These are phyloP conservation scores for Saccopteryx bilineata DNA, from an alignment of 2,113 vertebrate species.

Conservation along the genomic window DNA sequence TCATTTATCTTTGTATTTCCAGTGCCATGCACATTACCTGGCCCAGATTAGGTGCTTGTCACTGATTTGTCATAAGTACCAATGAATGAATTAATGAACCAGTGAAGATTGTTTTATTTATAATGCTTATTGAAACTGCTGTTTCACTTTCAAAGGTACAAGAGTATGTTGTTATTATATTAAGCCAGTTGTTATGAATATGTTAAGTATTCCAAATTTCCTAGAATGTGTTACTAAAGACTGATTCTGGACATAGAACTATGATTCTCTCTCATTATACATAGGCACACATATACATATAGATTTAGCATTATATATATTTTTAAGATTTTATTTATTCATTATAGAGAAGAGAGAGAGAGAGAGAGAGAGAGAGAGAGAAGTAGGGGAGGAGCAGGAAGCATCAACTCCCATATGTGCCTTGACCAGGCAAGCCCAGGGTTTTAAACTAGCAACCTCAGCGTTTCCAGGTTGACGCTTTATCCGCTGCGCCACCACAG, in stretches of 20 bases:
- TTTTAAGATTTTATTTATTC: no score
- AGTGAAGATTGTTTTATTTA: conserved; percentile 64
- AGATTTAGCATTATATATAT: background rate
- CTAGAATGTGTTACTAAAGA: conserved; percentile 47
- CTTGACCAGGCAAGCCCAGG: no score
- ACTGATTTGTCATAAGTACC: conserved; percentile 56
- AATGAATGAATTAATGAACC: conserved; percentile 63
- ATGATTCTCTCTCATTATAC: conserved; percentile 3
- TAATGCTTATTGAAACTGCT: conserved; percentile 62
- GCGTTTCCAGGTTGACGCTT: no score
- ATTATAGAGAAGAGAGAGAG: no score
- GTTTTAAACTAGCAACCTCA: no score
- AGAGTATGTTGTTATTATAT: conserved; percentile 56
- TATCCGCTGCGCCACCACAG: no score
- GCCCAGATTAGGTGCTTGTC: conserved; percentile 72
- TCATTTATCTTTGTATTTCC: conserved; percentile 80
- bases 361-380: no score
- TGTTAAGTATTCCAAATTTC: conserved; percentile 61
- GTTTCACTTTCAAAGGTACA: conserved; percentile 55
- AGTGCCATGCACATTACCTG: conserved; percentile 69
- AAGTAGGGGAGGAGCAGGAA: no score
- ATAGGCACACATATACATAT: background rate
- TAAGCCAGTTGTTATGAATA: conserved; percentile 55
- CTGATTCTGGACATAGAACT: background rate
- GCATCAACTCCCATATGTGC: no score